Base-by-base conservation (phyloP, 2,888 invertebrate genomes). In the Acleris emargana region DNA sequence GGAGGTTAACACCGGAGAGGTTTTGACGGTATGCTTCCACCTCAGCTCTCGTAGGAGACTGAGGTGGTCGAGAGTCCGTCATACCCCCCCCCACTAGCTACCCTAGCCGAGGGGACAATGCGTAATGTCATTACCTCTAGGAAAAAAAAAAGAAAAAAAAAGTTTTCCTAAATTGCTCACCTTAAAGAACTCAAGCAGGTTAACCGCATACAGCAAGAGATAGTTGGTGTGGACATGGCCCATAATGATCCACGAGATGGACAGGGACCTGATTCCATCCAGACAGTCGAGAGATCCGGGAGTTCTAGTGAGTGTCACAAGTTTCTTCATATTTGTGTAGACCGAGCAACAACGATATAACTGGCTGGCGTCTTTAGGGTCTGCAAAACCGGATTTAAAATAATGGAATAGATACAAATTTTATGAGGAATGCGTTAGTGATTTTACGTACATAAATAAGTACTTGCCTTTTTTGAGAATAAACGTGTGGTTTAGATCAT, bases 171-270 rank as follows among this genome's bases (percentile, higher is more conserved):
- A 16, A 28, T 17, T 54, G 52, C 32, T 42, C 49, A 59, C 64
- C 20, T 59, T 49, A 13, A 43, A 42, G 11, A 59, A 64, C 3
- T 64, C 59, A n/a, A 54, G 3, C 13, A 25, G 1, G 25, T 64
- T 64, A 9, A 49, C 9, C 5, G 49, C n/a, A 20, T 64, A 64
- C 25, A 42, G 5, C 3, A 18, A 5, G 7, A 64, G 47, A 25
- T 64, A 53, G 13, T 42, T 49, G 5, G 53, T 2, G 38, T 47
- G 51, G 1, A 58, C 52, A 53, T 69, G 69, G 1, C 67, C 64
- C 11, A 60, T 9, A 1, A 69, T 67, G 25, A 69, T 52, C 69
- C 69, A 69, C 9, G 64, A 38, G 7, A 69, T 63, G 11, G 69
- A 67, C 1, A 69, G 17, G 5, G 62, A 45, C 9, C 67, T 47